These are phyloP conservation scores for Mastomys natalensis DNA, from an alignment of 2,113 vertebrate genomes.

Conservation along the genomic window DNA sequence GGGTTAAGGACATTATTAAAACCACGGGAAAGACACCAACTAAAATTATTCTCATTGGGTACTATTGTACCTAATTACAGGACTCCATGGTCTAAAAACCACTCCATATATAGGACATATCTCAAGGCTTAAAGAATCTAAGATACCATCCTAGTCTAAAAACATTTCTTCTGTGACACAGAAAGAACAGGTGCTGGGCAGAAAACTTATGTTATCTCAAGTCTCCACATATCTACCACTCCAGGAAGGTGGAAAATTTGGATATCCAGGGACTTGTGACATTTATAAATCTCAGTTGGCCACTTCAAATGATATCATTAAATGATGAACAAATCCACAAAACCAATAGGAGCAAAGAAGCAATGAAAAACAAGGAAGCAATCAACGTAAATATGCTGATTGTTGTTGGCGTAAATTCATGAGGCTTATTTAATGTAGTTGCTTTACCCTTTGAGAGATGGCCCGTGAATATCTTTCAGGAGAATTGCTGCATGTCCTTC, in stretches of 20 bases:
- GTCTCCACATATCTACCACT: not conserved
- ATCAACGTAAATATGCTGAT: conserved; percentile 14
- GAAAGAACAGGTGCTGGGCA: not conserved
- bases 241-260: not conserved
- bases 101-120: not conserved
- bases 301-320: not conserved
- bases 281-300: not conserved
- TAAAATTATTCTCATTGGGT: conserved; percentile 13
- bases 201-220: not conserved
- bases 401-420: conserved; percentile 52
- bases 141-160: not conserved
- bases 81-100: conserved; percentile 38
- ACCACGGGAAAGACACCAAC: not conserved
- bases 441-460: conserved; percentile 75
- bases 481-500: conserved; percentile 37
- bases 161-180: conserved; percentile 38
- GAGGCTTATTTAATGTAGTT: conserved; percentile 69
- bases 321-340: not conserved
- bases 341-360: not conserved
- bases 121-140: conserved; percentile 19
- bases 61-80: conserved; percentile 43
- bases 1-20: conserved; percentile 32
- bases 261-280: not conserved
- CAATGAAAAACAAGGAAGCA: not conserved
- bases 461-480: conserved; percentile 69